phyloP scores from a whole-genome alignment of 2,797 vertebrate genomes.

The Otolemur crassicaudatus region DNA sequence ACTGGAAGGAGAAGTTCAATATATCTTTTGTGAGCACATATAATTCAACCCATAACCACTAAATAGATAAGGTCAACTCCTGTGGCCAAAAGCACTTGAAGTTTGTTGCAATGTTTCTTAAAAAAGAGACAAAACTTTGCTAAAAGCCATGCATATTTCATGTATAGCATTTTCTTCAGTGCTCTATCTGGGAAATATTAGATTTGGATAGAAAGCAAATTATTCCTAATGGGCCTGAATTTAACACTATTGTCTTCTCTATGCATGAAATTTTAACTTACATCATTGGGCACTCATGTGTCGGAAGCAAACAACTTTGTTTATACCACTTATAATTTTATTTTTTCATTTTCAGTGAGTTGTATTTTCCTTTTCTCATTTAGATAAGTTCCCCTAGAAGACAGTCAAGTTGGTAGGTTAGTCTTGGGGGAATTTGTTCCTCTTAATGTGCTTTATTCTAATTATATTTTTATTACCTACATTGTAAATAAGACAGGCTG shows the following conservation, averaged over 20 bases:
- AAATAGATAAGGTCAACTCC: neutral
- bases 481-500: conserved; percentile 53
- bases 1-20: neutral
- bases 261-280: conserved; percentile 31
- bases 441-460: conserved; percentile 61
- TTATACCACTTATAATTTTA: conserved; percentile 49
- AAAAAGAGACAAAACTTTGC: neutral
- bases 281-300: neutral
- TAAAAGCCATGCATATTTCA: neutral
- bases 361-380: conserved; percentile 51
- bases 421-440: conserved; percentile 33
- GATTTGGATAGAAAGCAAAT: conserved; percentile 23
- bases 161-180: neutral
- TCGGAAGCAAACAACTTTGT: conserved; percentile 34
- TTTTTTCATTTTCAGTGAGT: conserved; percentile 39
- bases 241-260: neutral
- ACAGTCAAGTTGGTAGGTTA: neutral
- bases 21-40: neutral
- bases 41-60: neutral
- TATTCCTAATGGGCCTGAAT: neutral
- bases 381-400: conserved; percentile 36
- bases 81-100: neutral
- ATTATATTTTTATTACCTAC: conserved; percentile 70
- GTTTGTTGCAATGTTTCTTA: neutral
- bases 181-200: neutral